Evolutionary conservation across 2,888 invertebrate species (phyloP), one percentile per base, ranked within the genome.

Genomic region (Chalcis sispes): DNA sequence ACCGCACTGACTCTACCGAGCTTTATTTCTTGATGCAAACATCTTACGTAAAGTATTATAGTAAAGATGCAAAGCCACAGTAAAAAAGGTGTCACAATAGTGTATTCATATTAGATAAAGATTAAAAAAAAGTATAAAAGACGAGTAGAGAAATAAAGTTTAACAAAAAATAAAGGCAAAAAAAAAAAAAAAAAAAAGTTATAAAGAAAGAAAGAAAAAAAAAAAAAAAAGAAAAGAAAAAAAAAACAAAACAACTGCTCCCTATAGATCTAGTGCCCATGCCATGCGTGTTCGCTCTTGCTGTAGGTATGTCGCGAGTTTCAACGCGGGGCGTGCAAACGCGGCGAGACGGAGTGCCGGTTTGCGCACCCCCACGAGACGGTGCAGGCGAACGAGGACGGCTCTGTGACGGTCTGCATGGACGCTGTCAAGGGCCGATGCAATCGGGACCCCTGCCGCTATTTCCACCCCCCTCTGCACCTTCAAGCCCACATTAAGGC

Each of bases 401-500:
- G 97, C 94, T 95, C 96, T 92, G 97, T 98, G 94, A 97, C 97
- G 93, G 97, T 98, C 94, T 98, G 98, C 96, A 98, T 98, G 97
- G 98, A 98, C 94, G 97, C 96, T 94, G 95, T 98, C 93, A 96
- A 96, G 94, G 96, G 96, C 93, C 95, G 96, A 94, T 98, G 98
- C 95, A 94, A 95, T 93, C 96, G 98, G 94, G 97, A 97, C 93
- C 96, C 96, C 93, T 98, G 98, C 96, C 96, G 97, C 94, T 98
- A 98, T 96, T 98, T 97, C 95, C 98, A 98, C 94, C 98, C 98
- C 93, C 98, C 98, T 93, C 95, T 97, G 94, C 98, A 98, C 96
- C 97, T 98, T 93, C 96, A 96, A 95, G 96, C 96, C 94, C 96
- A 96, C 95, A 96, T 97, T 95, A 96, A 96, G 96, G 93, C 95